Conservation (phyloP, 2,888 invertebrate genomes). For the Mythimna ferrago region DNA sequence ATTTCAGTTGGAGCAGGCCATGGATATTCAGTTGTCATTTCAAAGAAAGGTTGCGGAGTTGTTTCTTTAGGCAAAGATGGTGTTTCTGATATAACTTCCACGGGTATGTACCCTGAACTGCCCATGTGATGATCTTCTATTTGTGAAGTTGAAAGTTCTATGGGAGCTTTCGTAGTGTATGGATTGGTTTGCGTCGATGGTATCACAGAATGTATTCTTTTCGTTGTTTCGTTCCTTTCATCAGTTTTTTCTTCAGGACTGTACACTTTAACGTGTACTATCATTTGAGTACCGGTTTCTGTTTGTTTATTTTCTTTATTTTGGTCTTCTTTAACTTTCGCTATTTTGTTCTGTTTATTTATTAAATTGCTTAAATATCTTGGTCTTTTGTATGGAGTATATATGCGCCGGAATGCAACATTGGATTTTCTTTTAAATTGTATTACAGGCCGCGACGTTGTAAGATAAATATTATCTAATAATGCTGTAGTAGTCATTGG, state of each 20-base stretch:
- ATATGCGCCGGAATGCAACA: conserved; percentile 69
- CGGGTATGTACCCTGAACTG: conserved; percentile 83
- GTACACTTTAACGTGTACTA: conserved; percentile 92
- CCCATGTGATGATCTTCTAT: conserved; percentile 85
- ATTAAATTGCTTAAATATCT: conserved; percentile 57
- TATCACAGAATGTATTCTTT: conserved; percentile 43
- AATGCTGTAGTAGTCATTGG: conserved; percentile 56
- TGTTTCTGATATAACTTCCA: conserved; percentile 62
- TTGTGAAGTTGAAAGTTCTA: conserved; percentile 74
- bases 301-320: conserved; percentile 55
- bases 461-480: conserved; percentile 80
- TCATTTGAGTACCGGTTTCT: conserved; percentile 87
- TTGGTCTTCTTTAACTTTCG: conserved; percentile 37
- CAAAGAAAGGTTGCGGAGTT: conserved; percentile 70
- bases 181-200: conserved; percentile 60
- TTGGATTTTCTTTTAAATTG: conserved; percentile 82
- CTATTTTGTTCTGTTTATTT: conserved; percentile 46
- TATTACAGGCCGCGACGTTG: conserved; percentile 79
- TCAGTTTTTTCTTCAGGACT: conserved; percentile 74
- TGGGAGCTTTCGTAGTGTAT: conserved; percentile 71
- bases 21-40: conserved; percentile 69
- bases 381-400: conserved; percentile 72
- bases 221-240: conserved; percentile 53
- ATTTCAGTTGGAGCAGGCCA: conserved; percentile 78
- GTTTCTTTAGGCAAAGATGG: conserved; percentile 65